Base-by-base conservation (phyloP, 2,113 vertebrate genomes). In the Oryzias curvinotus region DNA sequence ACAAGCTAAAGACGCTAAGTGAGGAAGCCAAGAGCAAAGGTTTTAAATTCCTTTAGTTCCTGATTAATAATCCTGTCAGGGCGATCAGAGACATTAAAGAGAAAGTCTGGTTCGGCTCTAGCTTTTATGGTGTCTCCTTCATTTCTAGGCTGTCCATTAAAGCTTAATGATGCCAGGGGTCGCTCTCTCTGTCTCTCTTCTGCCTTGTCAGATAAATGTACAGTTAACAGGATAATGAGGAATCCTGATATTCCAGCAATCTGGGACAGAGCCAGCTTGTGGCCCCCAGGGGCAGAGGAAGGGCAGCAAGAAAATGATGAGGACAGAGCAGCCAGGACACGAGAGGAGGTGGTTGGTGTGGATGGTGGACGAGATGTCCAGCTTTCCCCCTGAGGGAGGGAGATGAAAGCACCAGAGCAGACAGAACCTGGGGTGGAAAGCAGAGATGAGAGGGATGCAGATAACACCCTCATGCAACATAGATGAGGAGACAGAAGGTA, bases 141-240 rank as follows among this genome's bases (percentile, higher is more conserved):
- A 94, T 90, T 95, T 95, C 94, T 91, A 91, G 92, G 89, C 91
- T 95, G 92, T 87, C 93, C 93, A 95, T 96, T 96, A 97, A 96
- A 96, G 94, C 95, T 95, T 97, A 96, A 97, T 96, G 94, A 95
- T 93, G 90, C 92, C 88, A 90, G 83, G 92, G 93, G 93, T 86
- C 91, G 92, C 92, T 91, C 85, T 87, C 91, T 91, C 92, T 90
- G 85, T 87, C 91, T 91, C 92, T 90, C 92, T 90, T 93, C 94
- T 93, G 93, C 94, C 95, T 95, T 97, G 95, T 95, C 95, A 94
- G 94, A 95, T 96, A 95, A 96, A 96, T 95, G 94, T 94, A 94
- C 92, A 94, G 93, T 94, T 96, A 96, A 96, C 91, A 93, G 94
- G 94, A 93, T 96, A 97, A 97, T 96, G 94, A 96, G 95, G 93